A percentile compares a stretch with the other conserved stretches of the same genome.
Evolutionary conservation across 2,888 invertebrate genomes (phyloP).

Genomic region (Catocala fraxini): DNA sequence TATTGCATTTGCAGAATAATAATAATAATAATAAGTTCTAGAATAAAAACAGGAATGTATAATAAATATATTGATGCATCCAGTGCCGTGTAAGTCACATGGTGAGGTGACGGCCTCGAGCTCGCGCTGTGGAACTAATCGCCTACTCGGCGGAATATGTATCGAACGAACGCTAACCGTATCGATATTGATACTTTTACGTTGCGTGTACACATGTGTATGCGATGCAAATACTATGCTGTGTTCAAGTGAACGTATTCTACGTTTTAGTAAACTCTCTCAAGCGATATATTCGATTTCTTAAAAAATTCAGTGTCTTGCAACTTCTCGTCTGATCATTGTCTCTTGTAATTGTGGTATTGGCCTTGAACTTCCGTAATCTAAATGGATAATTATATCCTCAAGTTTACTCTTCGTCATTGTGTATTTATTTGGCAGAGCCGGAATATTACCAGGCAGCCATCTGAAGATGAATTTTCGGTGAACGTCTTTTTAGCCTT

Average conservation of each 20-base stretch:
- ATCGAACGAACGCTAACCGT: constrained; percentile 54
- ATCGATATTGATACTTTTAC: constrained; percentile 45
- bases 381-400: no score
- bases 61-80: constrained; percentile 15
- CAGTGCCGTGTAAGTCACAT: constrained; percentile 36
- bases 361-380: no score
- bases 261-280: no score
- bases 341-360: no score
- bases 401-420: no score
- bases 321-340: no score
- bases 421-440: no score
- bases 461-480: no score
- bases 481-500: no score
- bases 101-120: constrained; percentile 58
- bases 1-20: constrained; percentile 18
- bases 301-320: no score
- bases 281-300: no score
- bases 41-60: constrained; percentile 15
- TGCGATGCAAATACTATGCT: not conserved
- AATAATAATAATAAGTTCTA: constrained; percentile 1
- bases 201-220: constrained; percentile 33
- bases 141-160: constrained; percentile 62
- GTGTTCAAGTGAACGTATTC: not conserved
- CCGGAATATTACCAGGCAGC: no score
- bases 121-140: constrained; percentile 67